Conservation (phyloP, 2,797 vertebrate genomes). For the Anas bahamensis region DNA sequence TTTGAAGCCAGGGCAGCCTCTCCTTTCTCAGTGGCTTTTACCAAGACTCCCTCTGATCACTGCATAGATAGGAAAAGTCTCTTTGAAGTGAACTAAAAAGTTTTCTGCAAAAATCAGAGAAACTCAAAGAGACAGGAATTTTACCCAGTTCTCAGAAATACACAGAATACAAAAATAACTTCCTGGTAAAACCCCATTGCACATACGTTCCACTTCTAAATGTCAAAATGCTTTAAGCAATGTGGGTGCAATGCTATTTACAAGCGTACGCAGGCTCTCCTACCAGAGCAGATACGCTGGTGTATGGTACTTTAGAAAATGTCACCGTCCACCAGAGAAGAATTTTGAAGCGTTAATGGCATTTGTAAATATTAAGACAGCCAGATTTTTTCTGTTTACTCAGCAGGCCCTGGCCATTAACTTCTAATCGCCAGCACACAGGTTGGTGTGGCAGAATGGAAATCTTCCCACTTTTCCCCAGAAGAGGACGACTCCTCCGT, state of each 20-base stretch:
- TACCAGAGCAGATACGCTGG: not conserved
- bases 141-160: not conserved
- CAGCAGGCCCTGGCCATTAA: not conserved
- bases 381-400: not conserved
- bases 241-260: not conserved
- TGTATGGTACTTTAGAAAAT: not conserved
- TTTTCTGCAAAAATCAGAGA: not conserved
- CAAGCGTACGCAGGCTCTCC: not conserved
- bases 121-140: not conserved
- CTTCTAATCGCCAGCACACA: not conserved
- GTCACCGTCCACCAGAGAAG: not conserved
- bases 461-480: not conserved
- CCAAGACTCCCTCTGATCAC: not conserved
- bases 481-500: not conserved
- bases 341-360: not conserved
- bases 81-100: not conserved
- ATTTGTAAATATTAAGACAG: not conserved
- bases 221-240: not conserved
- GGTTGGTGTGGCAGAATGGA: not conserved
- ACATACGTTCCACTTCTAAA: not conserved
- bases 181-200: not conserved
- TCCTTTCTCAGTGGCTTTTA: not conserved
- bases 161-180: not conserved
- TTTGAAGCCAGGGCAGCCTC: not conserved
- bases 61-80: not conserved